phyloP scores from a whole-genome alignment of 2,797 vertebrate genomes.

The Coreius guichenoti region DNA sequence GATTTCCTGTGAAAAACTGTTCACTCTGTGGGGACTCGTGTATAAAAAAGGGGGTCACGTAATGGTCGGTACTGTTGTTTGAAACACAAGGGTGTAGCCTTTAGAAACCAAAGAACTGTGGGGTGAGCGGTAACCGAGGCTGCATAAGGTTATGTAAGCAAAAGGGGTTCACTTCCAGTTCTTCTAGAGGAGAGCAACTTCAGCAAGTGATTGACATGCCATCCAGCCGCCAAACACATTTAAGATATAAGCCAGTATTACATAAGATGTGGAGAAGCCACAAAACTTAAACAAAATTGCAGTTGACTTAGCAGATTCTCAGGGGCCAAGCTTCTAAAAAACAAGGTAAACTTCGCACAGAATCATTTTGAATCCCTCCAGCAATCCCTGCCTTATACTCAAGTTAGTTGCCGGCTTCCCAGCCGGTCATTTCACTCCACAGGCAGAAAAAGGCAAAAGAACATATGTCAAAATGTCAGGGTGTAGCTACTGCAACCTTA shows the following conservation, averaged over 20 bases:
- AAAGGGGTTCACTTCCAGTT: constrained; percentile 34
- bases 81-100: constrained; percentile 13
- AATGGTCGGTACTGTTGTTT: constrained; percentile 24
- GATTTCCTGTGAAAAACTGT: constrained; percentile 9
- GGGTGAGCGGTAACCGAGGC: constrained; percentile 5
- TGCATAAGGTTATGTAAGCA: constrained; percentile 32
- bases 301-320: constrained; percentile 72
- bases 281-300: constrained; percentile 71
- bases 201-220: constrained; percentile 20
- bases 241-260: constrained; percentile 58
- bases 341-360: constrained; percentile 75
- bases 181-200: constrained; percentile 67
- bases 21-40: constrained; percentile 27
- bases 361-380: constrained; percentile 67
- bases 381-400: constrained; percentile 67
- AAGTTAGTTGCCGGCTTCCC: constrained; percentile 65
- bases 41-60: constrained; percentile 2
- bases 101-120: constrained; percentile 25
- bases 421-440: constrained; percentile 69
- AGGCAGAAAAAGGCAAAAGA: constrained; percentile 62
- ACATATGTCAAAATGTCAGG: constrained; percentile 72
- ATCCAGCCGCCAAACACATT: constrained; percentile 26
- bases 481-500: constrained; percentile 79
- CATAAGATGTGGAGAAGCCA: constrained; percentile 73
- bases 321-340: constrained; percentile 69